Conservation (phyloP, 2,888 invertebrate species). For the Drosophila ezoana region DNA sequence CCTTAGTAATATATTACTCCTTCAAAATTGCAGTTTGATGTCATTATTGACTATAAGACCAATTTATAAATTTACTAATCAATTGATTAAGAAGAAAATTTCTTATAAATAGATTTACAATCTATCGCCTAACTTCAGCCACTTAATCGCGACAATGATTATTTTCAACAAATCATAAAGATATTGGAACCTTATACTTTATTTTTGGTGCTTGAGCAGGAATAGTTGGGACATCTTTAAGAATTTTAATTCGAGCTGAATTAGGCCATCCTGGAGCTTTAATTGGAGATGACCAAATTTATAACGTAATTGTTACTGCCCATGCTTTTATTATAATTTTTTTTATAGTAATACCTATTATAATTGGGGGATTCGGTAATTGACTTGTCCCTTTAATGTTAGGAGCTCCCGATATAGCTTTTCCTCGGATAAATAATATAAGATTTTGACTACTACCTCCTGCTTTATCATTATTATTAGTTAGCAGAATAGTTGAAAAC, state of each 20-base stretch:
- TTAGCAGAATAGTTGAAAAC: constrained; percentile 88
- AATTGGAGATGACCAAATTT: constrained; percentile 91
- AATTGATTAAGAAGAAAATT: constrained; percentile 86
- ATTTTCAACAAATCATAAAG: constrained; percentile 90
- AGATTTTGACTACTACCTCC: constrained; percentile 92
- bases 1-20: constrained; percentile 85
- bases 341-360: constrained; percentile 90
- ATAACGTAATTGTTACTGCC: constrained; percentile 92
- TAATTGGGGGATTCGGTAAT: constrained; percentile 94
- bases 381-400: constrained; percentile 92
- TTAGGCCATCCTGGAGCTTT: constrained; percentile 86
- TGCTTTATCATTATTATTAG: constrained; percentile 87
- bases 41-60: constrained; percentile 84
- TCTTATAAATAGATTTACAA: constrained; percentile 88
- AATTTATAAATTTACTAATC: too few species aligned
- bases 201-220: constrained; percentile 89
- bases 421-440: constrained; percentile 94
- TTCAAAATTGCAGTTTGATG: constrained; percentile 88
- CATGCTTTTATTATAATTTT: constrained; percentile 91
- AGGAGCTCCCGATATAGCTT: constrained; percentile 92
- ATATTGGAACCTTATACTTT: constrained; percentile 91
- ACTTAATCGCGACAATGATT: constrained; percentile 89
- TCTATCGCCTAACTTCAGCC: constrained; percentile 88
- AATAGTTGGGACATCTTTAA: constrained; percentile 84
- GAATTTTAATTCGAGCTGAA: constrained; percentile 57